Conservation (phyloP, 2,113 vertebrate genomes). For the Calidris pygmaea region DNA sequence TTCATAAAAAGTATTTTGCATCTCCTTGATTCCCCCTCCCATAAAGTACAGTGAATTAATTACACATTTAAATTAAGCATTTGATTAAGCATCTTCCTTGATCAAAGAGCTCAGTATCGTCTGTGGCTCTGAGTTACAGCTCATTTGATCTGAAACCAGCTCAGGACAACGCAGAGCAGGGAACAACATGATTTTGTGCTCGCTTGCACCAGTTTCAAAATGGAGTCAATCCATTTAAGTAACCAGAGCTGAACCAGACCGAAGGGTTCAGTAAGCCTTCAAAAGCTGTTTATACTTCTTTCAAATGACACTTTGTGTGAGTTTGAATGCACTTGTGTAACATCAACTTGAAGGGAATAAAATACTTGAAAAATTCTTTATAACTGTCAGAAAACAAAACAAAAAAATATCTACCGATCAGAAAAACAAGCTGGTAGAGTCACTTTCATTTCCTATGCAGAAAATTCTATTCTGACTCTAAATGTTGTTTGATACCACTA, state of each 20-base stretch:
- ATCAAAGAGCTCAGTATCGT: neutral
- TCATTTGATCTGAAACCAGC: neutral
- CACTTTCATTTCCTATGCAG: neutral
- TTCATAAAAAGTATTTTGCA: neutral
- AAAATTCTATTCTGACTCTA: neutral
- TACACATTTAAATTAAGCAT: neutral
- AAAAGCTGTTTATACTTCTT: neutral
- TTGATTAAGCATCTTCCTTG: conserved; percentile 6
- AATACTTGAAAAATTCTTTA: neutral
- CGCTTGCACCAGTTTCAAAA: neutral
- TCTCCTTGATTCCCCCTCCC: neutral
- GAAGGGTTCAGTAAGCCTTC: neutral
- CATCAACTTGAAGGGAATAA: neutral
- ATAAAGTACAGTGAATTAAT: neutral
- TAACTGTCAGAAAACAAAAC: neutral
- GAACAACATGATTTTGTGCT: neutral
- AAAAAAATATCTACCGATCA: neutral
- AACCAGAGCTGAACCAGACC: neutral
- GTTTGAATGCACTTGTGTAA: neutral
- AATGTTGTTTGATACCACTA: neutral
- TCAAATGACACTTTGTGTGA: neutral
- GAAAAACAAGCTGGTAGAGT: neutral
- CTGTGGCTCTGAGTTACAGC: neutral
- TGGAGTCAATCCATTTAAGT: neutral
- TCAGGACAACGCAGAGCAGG: neutral